Base-by-base conservation (phyloP, 2,113 vertebrate species). In the Oceanodroma tethys region DNA sequence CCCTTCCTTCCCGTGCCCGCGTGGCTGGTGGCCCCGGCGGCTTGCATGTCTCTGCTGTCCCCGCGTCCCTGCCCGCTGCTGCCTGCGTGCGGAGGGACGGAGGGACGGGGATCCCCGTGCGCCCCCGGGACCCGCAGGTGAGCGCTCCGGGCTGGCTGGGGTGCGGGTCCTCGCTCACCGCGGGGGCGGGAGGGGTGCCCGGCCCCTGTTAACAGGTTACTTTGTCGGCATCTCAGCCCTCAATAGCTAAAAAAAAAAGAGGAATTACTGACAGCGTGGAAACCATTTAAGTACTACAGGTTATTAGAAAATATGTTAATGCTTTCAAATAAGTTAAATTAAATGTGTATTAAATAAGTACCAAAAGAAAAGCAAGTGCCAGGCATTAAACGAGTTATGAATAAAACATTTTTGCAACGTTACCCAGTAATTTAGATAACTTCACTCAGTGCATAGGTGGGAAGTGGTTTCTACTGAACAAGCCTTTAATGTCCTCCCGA, bases 321-420 rank as follows among this genome's bases (percentile, higher is more conserved):
- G 25, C 82, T 88, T 79, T 90, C 88, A 95, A 88, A 94, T 67
- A 59, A 71, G 62, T 91, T 48, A 78, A 93, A 85, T 93, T 66
- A 90, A 92, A 86, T n/a, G 53, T 94, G 81, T 84, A 55, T 86
- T 75, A 86, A 92, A 67, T 66, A 90, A 63, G 91, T 50, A 72
- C 15, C 13, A 5, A 52, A 95, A 90, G 91, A 86, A 93, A 90
- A 92, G 79, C 74, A 38, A 75, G 91, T 47, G 82, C 71, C 71
- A 80, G 82, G 47, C 53, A 6, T 59, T 58, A 32, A 67, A 17
- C 0, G 1, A 42, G 60, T 7, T 8, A 42, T 59, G 79, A 88
- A 88, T 94, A 65, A 94, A 92, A 80, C 47, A 72, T 88, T 75
- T 62, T 6, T 79, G 21, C 60, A 7, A 0, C 1, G 0, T 45